phyloP scores from a whole-genome alignment of 2,797 vertebrate species.

The Botia kubotai region DNA sequence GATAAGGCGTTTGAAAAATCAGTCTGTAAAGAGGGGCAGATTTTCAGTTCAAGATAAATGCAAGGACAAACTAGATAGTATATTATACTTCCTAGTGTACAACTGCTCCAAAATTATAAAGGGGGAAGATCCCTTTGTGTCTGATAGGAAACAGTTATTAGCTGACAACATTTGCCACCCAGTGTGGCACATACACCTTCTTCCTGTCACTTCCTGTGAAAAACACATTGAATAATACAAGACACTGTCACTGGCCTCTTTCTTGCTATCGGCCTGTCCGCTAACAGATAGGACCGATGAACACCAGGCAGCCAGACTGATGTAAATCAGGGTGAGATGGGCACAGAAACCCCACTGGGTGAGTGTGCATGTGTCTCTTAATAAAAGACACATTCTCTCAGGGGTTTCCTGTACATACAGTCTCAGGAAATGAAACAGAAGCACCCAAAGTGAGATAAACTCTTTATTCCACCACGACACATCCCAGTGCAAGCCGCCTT shows the following conservation, averaged over 20 bases:
- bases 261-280: slow-evolving; percentile 25
- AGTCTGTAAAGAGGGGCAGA: neutral
- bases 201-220: slow-evolving; percentile 28
- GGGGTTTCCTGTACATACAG: neutral
- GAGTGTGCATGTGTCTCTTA: slow-evolving; percentile 8
- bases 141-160: neutral
- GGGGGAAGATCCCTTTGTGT: neutral
- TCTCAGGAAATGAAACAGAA: slow-evolving; percentile 2
- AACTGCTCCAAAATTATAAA: slow-evolving; percentile 22
- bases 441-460: slow-evolving; percentile 7
- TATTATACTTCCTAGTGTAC: neutral
- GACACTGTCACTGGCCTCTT: slow-evolving; percentile 47
- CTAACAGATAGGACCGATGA: slow-evolving; percentile 43
- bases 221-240: slow-evolving; percentile 40
- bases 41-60: neutral
- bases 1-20: neutral
- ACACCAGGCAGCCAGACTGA: slow-evolving; percentile 41
- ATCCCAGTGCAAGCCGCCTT: slow-evolving; percentile 22
- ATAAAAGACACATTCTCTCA: slow-evolving; percentile 34
- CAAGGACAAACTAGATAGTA: neutral
- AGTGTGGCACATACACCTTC: slow-evolving; percentile 1
- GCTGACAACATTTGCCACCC: neutral
- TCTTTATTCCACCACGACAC: slow-evolving; percentile 48
- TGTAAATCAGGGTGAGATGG: slow-evolving; percentile 47
- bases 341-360: neutral